phyloP scores from a whole-genome alignment of 2,888 invertebrate species.

The Diaphora mendica region DNA sequence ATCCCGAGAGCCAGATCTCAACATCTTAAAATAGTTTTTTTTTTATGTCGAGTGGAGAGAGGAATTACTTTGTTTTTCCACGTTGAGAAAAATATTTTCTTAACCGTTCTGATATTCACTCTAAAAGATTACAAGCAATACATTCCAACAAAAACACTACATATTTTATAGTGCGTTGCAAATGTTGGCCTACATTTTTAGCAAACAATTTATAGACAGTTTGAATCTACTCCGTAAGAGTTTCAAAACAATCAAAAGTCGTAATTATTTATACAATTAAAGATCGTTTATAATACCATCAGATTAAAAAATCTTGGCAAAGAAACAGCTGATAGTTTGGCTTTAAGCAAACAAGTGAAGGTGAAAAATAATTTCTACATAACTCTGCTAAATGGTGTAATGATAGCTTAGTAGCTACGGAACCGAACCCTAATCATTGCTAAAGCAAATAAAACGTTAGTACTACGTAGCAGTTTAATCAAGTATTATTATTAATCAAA shows the following conservation, averaged over 20 bases:
- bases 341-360: background rate
- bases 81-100: slow-evolving; percentile 21
- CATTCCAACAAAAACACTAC: slow-evolving; percentile 5
- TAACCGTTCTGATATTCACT: slow-evolving; percentile 22
- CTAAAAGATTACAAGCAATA: slow-evolving; percentile 14
- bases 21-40: slow-evolving; percentile 42
- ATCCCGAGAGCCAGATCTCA: slow-evolving; percentile 32
- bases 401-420: background rate
- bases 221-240: background rate
- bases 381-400: background rate
- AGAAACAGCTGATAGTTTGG: background rate
- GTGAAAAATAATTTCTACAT: background rate
- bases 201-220: slow-evolving; percentile 15
- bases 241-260: background rate
- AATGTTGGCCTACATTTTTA: slow-evolving; percentile 23
- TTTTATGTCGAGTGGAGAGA: slow-evolving; percentile 16
- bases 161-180: slow-evolving; percentile 16
- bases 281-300: background rate
- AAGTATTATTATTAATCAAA: background rate
- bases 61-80: slow-evolving; percentile 28
- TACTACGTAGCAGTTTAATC: background rate
- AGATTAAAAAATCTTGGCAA: background rate
- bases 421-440: background rate
- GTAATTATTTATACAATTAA: background rate
- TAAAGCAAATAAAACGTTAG: background rate